Evolutionary conservation across 1,140 invertebrate species (phyloP).

Genomic region (Platyscapa corneri): DNA sequence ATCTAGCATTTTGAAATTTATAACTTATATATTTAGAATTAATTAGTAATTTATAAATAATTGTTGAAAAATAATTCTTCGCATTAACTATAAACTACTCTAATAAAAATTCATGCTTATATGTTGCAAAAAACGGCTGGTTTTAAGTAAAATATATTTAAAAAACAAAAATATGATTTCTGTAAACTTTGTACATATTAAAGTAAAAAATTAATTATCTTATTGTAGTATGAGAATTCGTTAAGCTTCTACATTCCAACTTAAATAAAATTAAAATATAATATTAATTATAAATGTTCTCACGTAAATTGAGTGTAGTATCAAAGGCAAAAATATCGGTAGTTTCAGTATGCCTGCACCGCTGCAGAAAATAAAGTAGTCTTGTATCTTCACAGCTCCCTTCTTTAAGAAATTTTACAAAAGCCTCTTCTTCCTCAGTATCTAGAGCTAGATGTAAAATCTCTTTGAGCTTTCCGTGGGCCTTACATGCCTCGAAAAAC

Average conservation of each 20-base stretch:
- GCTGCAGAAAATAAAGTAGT: constrained; percentile 69
- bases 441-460: constrained; percentile 76
- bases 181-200: too few species aligned
- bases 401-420: constrained; percentile 74
- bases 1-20: too few species aligned
- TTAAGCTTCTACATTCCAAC: not conserved
- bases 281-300: not conserved
- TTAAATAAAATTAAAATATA: not conserved
- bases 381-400: constrained; percentile 66
- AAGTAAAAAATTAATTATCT: too few species aligned
- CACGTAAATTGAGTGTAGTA: constrained; percentile 17
- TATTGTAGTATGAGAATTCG: not conserved
- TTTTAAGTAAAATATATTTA: too few species aligned
- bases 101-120: too few species aligned
- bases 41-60: too few species aligned
- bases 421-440: constrained; percentile 74
- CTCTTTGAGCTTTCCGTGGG: constrained; percentile 73
- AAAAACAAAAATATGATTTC: too few species aligned
- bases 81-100: too few species aligned
- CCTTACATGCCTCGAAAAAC: constrained; percentile 71
- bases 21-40: too few species aligned
- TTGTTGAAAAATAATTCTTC: too few species aligned
- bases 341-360: constrained; percentile 71
- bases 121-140: too few species aligned
- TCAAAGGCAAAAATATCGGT: constrained; percentile 64